A percentile compares a stretch with the other conserved stretches of the same genome.
These are phyloP conservation scores for Agrochola macilenta DNA, from an alignment of 2,888 invertebrate genomes.

Conservation along the genomic window DNA sequence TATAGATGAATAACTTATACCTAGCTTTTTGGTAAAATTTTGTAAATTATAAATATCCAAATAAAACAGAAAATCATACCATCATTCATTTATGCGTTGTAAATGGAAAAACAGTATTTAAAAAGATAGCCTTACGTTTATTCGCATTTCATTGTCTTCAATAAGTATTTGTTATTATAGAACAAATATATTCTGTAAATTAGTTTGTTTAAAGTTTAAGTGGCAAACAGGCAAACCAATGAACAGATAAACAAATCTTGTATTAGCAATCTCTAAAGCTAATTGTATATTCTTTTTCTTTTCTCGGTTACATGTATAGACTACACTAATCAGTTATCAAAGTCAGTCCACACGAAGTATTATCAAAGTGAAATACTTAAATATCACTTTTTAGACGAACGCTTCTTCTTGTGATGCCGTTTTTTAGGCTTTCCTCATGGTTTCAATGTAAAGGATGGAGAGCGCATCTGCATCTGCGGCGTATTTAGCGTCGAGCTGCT, in stretches of 20 bases:
- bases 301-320: constrained; percentile 29
- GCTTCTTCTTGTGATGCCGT: constrained; percentile 64
- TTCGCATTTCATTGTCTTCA: constrained; percentile 7
- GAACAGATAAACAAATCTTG: constrained; percentile 14
- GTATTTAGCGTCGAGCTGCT: constrained; percentile 83
- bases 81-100: background rate
- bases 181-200: constrained; percentile 27
- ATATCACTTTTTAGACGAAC: constrained; percentile 48
- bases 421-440: constrained; percentile 74
- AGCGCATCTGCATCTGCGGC: constrained; percentile 80
- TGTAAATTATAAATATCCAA: constrained; percentile 12
- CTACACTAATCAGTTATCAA: constrained; percentile 55
- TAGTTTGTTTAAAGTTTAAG: background rate
- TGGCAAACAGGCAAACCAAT: constrained; percentile 26
- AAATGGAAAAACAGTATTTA: background rate
- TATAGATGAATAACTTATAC: constrained; percentile 39
- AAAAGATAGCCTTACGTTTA: constrained; percentile 11
- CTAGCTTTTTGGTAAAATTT: constrained; percentile 60
- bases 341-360: constrained; percentile 54
- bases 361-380: constrained; percentile 35
- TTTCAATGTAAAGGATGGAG: constrained; percentile 79
- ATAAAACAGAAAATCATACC: constrained; percentile 4
- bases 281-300: constrained; percentile 16
- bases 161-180: background rate
- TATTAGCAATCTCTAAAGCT: constrained; percentile 14